These are phyloP conservation scores for Micromys minutus DNA, from an alignment of 2,113 vertebrate genomes.

Conservation along the genomic window DNA sequence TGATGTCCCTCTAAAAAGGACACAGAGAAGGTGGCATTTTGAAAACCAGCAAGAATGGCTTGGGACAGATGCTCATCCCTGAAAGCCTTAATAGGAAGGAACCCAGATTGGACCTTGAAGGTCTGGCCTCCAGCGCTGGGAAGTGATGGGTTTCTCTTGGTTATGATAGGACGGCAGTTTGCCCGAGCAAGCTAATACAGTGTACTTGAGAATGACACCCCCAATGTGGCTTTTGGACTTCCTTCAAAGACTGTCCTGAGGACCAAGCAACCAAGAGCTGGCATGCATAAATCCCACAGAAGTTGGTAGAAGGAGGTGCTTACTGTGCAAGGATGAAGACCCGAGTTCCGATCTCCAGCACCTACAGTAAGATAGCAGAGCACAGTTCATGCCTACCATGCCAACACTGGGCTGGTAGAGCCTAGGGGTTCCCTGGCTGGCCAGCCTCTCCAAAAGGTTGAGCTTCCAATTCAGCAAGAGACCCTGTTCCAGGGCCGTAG, in stretches of 20 bases:
- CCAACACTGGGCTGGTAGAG: not conserved
- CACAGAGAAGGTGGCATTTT: not conserved
- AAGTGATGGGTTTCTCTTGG: not conserved
- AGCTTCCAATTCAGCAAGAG: not conserved
- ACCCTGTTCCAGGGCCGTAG: not conserved
- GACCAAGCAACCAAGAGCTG: not conserved
- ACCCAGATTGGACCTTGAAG: not conserved
- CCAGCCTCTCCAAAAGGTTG: not conserved
- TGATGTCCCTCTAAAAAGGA: not conserved
- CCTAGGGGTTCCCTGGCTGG: not conserved
- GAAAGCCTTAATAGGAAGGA: not conserved
- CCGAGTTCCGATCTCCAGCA: not conserved
- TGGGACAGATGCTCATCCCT: not conserved
- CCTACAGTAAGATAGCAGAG: not conserved
- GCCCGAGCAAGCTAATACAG: not conserved
- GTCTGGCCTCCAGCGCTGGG: not conserved
- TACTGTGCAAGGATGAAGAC: not conserved
- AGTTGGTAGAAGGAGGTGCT: too few species aligned
- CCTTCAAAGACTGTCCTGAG: not conserved
- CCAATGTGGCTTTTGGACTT: not conserved
- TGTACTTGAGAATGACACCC: not conserved
- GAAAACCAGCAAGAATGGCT: not conserved
- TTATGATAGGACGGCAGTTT: not conserved
- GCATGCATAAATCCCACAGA: not conserved
- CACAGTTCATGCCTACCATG: not conserved